Conservation (phyloP, 1,140 invertebrate genomes). For the Bombus waltoni region DNA sequence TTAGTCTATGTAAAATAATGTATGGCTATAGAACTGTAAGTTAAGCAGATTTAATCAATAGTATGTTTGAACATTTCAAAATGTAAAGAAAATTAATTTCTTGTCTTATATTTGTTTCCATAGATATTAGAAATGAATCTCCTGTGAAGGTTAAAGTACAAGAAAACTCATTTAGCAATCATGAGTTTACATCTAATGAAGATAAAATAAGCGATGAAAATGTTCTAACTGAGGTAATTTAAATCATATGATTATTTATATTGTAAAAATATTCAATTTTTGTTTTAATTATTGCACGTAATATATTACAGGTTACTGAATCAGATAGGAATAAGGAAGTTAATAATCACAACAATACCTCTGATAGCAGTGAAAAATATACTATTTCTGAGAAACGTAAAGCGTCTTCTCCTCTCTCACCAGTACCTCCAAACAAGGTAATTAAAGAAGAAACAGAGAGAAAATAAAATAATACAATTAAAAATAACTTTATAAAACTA, state of each 20-base stretch:
- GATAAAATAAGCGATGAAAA: conserved; percentile 26
- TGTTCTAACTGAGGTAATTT: conserved; percentile 38
- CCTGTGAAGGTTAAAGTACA: conserved; percentile 39
- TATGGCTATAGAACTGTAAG: conserved; percentile 36
- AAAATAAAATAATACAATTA: conserved; percentile 9
- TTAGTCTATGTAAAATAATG: conserved; percentile 42
- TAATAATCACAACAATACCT: conserved; percentile 26
- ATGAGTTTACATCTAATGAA: conserved; percentile 24
- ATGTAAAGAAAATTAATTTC: neutral
- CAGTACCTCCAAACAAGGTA: conserved; percentile 65
- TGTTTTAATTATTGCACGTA: neutral
- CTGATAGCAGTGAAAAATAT: conserved; percentile 25
- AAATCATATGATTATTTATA: neutral
- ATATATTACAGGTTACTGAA: conserved; percentile 44
- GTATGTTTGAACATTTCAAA: neutral
- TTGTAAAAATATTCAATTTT: neutral
- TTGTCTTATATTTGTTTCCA: conserved; percentile 20
- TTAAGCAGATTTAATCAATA: neutral
- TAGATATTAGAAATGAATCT: conserved; percentile 55
- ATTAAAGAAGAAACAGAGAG: conserved; percentile 29
- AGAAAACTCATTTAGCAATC: conserved; percentile 34
- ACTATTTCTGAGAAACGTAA: conserved; percentile 49
- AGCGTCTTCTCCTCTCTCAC: conserved; percentile 49
- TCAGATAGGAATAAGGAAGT: conserved; percentile 11
- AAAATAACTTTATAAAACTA: neutral